Evolutionary conservation across 2,113 vertebrate species (phyloP), one percentile per base, ranked within the genome.

Genomic region (Poeciliopsis prolifica): DNA sequence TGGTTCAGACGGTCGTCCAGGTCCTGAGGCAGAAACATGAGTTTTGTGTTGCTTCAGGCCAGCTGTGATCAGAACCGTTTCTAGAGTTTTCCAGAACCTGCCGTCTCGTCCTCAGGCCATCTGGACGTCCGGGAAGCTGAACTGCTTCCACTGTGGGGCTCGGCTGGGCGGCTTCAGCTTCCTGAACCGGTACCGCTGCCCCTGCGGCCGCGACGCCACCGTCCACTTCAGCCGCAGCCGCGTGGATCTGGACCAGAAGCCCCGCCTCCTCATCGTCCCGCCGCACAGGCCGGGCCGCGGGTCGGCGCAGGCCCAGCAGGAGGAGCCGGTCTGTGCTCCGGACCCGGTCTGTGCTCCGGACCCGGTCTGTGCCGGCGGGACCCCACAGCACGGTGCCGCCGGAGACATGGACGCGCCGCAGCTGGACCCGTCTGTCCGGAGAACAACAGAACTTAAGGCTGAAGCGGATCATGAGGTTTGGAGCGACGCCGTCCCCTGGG

Each of bases 131-230:
- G 95, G 97, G 79, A 97, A 96, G 88, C 92, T 97, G 68, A 94
- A 94, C 87, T 98, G 96, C 85, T 94, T 91, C 0, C 93, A 95
- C 79, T 98, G 97, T 84, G 90, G 94, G 14, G 94, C 94, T 81
- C 95, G 87, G 24, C 87, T 97, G 86, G 96, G 95, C 64, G 93
- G 92, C 78, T 97, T 97, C 92, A 96, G 96, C 91, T 97, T 97
- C 78, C 64, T 95, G 69, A 93, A 88, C 76, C 88, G 82, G 83
- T 90, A 87, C 79, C 93, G 93, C 85, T 96, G 95, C 86, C 94
- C 95, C 66, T 96, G 95, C 83, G 96, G 95, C 82, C 93, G 80
- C 51, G 89, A 93, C 37, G 86, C 91, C 86, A 87, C 92, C 54
- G 89, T 94, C 75, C 93, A 95, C 92, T 93, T 96, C 79, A 95